Percentiles rank a stretch among this genome's conserved stretches.
Conservation (phyloP, 1,140 invertebrate genomes). For the Drosophila arawakana region DNA sequence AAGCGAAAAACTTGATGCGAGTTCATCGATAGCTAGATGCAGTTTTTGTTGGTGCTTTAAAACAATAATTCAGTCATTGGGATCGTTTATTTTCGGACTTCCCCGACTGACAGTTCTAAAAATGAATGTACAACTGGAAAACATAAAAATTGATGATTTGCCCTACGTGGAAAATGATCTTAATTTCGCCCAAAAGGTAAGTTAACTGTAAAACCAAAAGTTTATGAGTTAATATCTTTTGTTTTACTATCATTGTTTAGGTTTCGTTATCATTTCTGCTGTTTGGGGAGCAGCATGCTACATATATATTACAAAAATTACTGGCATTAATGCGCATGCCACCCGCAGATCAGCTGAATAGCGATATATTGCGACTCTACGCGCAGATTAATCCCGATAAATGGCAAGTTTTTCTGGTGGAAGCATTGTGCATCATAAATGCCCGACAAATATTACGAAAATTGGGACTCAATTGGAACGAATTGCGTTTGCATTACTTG, state of each 20-base stretch:
- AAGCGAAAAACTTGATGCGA: too few relatives aligned
- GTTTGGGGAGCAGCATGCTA: slow-evolving; percentile 56
- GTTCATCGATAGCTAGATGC: too few relatives aligned
- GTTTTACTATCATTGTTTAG: slow-evolving; percentile 19
- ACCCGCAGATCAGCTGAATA: slow-evolving; percentile 16
- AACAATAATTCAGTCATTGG: not conserved
- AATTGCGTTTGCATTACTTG: slow-evolving; percentile 65
- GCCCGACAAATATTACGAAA: slow-evolving; percentile 65
- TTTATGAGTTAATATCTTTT: not conserved
- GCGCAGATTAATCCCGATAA: slow-evolving; percentile 44
- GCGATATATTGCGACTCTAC: slow-evolving; percentile 64
- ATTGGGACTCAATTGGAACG: slow-evolving; percentile 62
- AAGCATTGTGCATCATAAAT: slow-evolving; percentile 69
- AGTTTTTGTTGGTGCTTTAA: too few relatives aligned
- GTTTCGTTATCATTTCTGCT: slow-evolving; percentile 68
- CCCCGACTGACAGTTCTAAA: slow-evolving; percentile 20
- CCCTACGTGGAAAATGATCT: slow-evolving; percentile 71
- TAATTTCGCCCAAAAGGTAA: slow-evolving; percentile 64
- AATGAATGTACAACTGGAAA: slow-evolving; percentile 45
- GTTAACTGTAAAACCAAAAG: not conserved
- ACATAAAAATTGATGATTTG: slow-evolving; percentile 62
- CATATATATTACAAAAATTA: slow-evolving; percentile 69
- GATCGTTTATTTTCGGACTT: slow-evolving; percentile 27
- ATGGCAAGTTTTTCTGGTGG: slow-evolving; percentile 65
- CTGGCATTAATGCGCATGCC: slow-evolving; percentile 26